Evolutionary conservation across 1,140 invertebrate genomes (phyloP), one percentile per base, ranked within the genome.

Genomic region (Lordiphosa clarofinis): DNA sequence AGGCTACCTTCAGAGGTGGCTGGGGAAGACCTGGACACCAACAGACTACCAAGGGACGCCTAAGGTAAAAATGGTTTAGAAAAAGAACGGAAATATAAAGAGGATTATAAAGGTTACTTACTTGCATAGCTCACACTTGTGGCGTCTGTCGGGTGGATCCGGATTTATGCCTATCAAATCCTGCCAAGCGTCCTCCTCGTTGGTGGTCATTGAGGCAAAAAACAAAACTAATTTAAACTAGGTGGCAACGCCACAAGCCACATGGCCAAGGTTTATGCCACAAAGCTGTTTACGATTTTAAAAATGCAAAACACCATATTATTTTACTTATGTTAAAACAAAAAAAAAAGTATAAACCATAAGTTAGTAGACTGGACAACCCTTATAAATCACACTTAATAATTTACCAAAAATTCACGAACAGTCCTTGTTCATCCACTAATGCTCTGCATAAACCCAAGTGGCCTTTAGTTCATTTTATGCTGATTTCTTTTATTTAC

Each of bases 1-100:
- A 95, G 53, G 90, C 88, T 7, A 94, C 93, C 42, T 89, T 82
- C 5, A 97, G 67, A 15, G 92, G 93, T 52, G 92, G 90, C 53
- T 91, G 89, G 9, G 96, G 95, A 54, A 98, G 89, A 39, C 93
- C 95, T 19, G 92, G 91, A 89, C 97, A 98, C 95, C 96, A 98
- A 87, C 97, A 98, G 28, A 97, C 96, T 38, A 91, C 92, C n/a
- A 89, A 78, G 8, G 97, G 97, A 69, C 97, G 93, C 47, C 96
- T 98, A 74, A 19, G 21, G 21, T 15, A 21, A 6, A 13, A 3
- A 1, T 10, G 11, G 3, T 0, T 21, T 28, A 4, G 21, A 4
- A 4, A 21, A 21, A 21, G 21, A 21, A 21, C 21, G 2, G 4
- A 21, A 4, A 21, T 0, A 21, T 4, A 4, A 4, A 21, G 21